Conservation (phyloP, 2,888 invertebrate species). For the Cephus pulcher region DNA sequence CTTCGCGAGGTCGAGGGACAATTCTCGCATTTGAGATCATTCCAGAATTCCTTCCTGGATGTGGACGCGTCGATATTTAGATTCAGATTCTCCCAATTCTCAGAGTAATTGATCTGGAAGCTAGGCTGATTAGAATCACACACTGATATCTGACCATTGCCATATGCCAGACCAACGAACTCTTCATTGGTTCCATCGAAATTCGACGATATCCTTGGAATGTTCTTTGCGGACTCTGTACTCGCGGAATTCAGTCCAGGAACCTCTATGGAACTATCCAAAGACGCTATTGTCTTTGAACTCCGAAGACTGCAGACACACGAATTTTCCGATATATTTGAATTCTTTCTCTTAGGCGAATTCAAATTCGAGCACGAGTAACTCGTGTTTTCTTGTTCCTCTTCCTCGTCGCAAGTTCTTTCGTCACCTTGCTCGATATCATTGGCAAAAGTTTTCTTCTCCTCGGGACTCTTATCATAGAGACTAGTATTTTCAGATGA, state of each 20-base stretch:
- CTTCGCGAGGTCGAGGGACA: slow-evolving; percentile 45
- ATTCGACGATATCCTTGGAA: slow-evolving; percentile 54
- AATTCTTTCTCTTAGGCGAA: slow-evolving; percentile 51
- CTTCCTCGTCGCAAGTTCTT: slow-evolving; percentile 37
- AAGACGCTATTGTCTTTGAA: slow-evolving; percentile 34
- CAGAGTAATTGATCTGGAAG: slow-evolving; percentile 61
- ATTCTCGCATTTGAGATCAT: slow-evolving; percentile 59
- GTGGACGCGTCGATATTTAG: slow-evolving; percentile 56
- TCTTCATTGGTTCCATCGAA: slow-evolving; percentile 61
- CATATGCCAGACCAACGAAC: slow-evolving; percentile 61
- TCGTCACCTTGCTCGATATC: slow-evolving; percentile 40
- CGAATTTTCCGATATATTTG: slow-evolving; percentile 47
- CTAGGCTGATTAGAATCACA: slow-evolving; percentile 59
- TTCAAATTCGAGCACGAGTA: slow-evolving; percentile 61
- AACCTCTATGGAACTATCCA: slow-evolving; percentile 44
- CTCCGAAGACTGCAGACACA: slow-evolving; percentile 54
- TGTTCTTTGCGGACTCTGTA: slow-evolving; percentile 41
- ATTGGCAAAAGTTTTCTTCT: slow-evolving; percentile 57
- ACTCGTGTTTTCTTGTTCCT: slow-evolving; percentile 55
- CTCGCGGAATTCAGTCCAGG: slow-evolving; percentile 28
- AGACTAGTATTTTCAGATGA: slow-evolving; percentile 76
- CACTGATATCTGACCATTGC: slow-evolving; percentile 58
- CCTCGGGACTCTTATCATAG: slow-evolving; percentile 64
- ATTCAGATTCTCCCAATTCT: slow-evolving; percentile 64
- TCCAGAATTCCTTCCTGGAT: slow-evolving; percentile 59